Evolutionary conservation across 2,888 invertebrate genomes (phyloP).

Genomic region (Ichneumoninae sp.): DNA sequence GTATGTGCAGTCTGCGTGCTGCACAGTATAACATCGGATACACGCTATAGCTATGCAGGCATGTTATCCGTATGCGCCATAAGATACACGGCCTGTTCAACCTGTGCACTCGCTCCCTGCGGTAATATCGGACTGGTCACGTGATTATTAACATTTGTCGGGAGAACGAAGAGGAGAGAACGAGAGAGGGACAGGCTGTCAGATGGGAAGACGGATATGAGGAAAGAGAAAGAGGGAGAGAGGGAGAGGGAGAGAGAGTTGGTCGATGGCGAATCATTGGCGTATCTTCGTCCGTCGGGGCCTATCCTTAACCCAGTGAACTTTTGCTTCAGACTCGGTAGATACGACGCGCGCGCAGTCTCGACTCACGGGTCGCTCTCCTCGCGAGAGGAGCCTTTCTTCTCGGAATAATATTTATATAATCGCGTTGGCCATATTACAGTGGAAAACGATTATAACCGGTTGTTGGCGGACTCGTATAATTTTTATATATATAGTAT

Average conservation of each 20-base stretch:
- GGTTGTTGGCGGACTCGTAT: slow-evolving; percentile 42
- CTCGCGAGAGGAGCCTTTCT: slow-evolving; percentile 22
- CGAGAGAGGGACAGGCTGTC: slow-evolving; percentile 2
- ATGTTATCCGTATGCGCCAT: slow-evolving; percentile 41
- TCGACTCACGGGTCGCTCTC: background rate
- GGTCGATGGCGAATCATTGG: slow-evolving; percentile 55
- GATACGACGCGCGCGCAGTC: background rate
- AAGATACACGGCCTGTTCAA: slow-evolving; percentile 57
- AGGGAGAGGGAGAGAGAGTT: slow-evolving; percentile 5
- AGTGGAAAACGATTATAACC: slow-evolving; percentile 62
- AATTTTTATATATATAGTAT: slow-evolving; percentile 44
- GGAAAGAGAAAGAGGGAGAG: background rate
- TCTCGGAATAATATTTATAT: slow-evolving; percentile 61
- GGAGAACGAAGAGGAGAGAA: slow-evolving; percentile 5
- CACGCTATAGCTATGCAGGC: slow-evolving; percentile 6
- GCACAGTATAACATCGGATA: background rate
- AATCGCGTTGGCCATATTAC: slow-evolving; percentile 58
- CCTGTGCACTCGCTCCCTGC: slow-evolving; percentile 48
- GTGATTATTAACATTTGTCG: slow-evolving; percentile 68
- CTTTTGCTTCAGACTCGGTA: slow-evolving; percentile 49
- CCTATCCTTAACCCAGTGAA: slow-evolving; percentile 70
- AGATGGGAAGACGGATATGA: background rate
- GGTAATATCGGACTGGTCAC: slow-evolving; percentile 61
- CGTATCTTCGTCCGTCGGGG: slow-evolving; percentile 31
- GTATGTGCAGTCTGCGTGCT: slow-evolving; percentile 32